Evolutionary conservation across 2,797 vertebrate genomes (phyloP).

Genomic region (Betta splendens): DNA sequence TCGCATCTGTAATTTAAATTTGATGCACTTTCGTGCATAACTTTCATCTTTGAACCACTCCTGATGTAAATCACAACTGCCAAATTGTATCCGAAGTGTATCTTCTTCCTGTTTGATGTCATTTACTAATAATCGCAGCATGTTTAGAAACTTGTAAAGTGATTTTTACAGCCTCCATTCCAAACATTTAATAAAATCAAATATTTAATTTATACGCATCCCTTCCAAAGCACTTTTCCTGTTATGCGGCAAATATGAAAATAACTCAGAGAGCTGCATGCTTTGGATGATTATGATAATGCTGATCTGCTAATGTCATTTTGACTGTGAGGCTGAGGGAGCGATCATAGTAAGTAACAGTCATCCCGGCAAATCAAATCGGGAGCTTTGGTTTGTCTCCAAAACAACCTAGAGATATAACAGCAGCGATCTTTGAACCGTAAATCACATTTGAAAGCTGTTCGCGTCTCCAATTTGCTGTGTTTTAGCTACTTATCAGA

Average conservation of each 20-base stretch:
- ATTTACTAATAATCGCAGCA: slow-evolving; percentile 31
- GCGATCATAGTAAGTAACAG: slow-evolving; percentile 70
- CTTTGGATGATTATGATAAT: slow-evolving; percentile 79
- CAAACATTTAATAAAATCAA: slow-evolving; percentile 62
- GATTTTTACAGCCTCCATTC: slow-evolving; percentile 37
- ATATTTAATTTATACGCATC: slow-evolving; percentile 56
- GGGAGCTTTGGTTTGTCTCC: slow-evolving; percentile 76
- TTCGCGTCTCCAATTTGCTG: slow-evolving; percentile 75
- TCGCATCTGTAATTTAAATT: slow-evolving; percentile 55
- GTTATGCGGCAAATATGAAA: slow-evolving; percentile 74
- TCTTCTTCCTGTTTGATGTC: slow-evolving; percentile 14
- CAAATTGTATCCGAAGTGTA: slow-evolving; percentile 7
- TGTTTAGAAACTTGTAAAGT: slow-evolving; percentile 33
- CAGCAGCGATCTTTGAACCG: slow-evolving; percentile 76
- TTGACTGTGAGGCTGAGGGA: slow-evolving; percentile 71
- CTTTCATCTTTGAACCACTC: slow-evolving; percentile 34
- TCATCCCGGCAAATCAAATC: slow-evolving; percentile 77
- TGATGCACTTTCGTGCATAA: slow-evolving; percentile 40
- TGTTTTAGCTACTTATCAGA: slow-evolving; percentile 79
- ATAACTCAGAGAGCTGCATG: slow-evolving; percentile 69
- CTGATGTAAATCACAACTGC: slow-evolving; percentile 24
- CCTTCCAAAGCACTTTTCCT: slow-evolving; percentile 54
- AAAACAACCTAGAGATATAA: slow-evolving; percentile 76
- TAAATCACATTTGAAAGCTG: slow-evolving; percentile 79
- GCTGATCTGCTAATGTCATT: slow-evolving; percentile 75